phyloP scores from a whole-genome alignment of 1,140 invertebrate species.

The Aphelenchoides fujianensis region DNA sequence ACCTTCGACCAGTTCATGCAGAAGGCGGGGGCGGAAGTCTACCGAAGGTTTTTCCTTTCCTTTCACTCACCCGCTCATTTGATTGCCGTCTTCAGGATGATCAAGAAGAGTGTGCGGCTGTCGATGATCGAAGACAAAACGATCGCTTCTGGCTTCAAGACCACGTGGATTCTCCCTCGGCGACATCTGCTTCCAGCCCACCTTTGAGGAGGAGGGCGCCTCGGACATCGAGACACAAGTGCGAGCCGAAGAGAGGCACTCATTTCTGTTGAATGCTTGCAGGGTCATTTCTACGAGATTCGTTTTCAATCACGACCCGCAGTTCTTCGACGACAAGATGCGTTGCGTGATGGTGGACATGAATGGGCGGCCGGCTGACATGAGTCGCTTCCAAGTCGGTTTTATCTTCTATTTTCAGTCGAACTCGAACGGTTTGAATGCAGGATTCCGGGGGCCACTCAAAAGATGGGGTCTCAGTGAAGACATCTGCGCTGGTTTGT shows the following conservation, averaged over 20 bases:
- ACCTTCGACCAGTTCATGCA: slow-evolving; percentile 59
- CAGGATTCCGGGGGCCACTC: slow-evolving; percentile 1
- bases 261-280: slow-evolving; percentile 34
- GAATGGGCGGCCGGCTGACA: slow-evolving; percentile 52
- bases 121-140: slow-evolving; percentile 57
- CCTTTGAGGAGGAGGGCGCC: not conserved
- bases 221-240: not conserved
- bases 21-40: slow-evolving; percentile 48
- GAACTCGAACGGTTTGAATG: not conserved
- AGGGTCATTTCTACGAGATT: slow-evolving; percentile 57
- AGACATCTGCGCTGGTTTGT: not conserved
- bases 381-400: not conserved
- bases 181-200: slow-evolving; percentile 60
- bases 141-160: slow-evolving; percentile 51
- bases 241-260: slow-evolving; percentile 47
- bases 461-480: slow-evolving; percentile 5
- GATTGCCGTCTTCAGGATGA: slow-evolving; percentile 1
- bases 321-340: slow-evolving; percentile 51
- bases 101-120: slow-evolving; percentile 2
- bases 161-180: slow-evolving; percentile 59
- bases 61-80: too few relatives aligned
- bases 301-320: slow-evolving; percentile 55
- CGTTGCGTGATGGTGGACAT: slow-evolving; percentile 56
- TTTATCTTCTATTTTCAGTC: not conserved
- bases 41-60: too few relatives aligned